A percentile compares a stretch with the other conserved stretches of the same genome.
Conservation (phyloP, 2,888 invertebrate species). For the Andricus quercusramuli region DNA sequence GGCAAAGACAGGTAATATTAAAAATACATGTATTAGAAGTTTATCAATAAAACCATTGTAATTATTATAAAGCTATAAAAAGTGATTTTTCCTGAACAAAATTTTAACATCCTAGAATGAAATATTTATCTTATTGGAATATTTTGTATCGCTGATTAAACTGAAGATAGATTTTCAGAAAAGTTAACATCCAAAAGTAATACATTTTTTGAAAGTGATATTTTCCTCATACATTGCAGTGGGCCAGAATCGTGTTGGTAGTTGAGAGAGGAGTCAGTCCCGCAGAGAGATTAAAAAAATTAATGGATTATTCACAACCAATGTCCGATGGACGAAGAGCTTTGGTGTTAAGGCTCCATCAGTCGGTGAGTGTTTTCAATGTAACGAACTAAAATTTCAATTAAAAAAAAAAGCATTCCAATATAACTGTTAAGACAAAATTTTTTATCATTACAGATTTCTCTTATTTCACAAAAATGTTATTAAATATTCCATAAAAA, state of each 20-base stretch:
- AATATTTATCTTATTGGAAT: too few relatives aligned
- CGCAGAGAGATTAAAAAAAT: conserved; percentile 89
- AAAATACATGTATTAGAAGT: too few relatives aligned
- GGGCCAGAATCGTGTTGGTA: conserved; percentile 98
- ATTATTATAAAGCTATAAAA: too few relatives aligned
- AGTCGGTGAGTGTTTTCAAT: conserved; percentile 84
- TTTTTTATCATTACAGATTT: neutral
- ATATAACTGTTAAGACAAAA: neutral
- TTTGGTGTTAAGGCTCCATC: conserved; percentile 91
- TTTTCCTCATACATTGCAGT: conserved; percentile 80
- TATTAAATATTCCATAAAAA: neutral
- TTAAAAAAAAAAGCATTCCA: neutral
- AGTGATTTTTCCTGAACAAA: too few relatives aligned
- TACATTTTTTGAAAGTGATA: neutral
- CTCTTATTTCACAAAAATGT: neutral
- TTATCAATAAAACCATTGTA: too few relatives aligned
- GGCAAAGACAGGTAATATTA: conserved; percentile 90
- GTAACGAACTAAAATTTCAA: neutral
- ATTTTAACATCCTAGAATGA: too few relatives aligned
- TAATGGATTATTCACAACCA: conserved; percentile 95
- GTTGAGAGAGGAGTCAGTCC: conserved; percentile 98
- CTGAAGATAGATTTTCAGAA: neutral
- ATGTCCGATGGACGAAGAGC: conserved; percentile 94
- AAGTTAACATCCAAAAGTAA: neutral
- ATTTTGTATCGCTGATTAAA: neutral